phyloP scores from a whole-genome alignment of 2,113 vertebrate species.

The Herpetotheres cachinnans region DNA sequence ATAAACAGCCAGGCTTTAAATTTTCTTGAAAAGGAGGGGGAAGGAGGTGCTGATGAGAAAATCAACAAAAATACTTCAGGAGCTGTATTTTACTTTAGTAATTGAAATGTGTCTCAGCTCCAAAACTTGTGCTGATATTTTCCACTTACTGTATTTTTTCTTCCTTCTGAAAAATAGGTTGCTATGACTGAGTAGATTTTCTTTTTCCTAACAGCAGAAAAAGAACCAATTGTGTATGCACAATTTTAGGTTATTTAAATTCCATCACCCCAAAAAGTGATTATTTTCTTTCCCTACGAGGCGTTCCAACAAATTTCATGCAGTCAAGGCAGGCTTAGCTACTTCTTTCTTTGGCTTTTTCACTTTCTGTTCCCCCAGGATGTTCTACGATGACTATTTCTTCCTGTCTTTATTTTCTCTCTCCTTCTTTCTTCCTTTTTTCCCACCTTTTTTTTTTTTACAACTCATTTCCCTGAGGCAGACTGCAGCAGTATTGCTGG shows the following conservation, averaged over 20 bases:
- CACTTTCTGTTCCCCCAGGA: conserved; percentile 65
- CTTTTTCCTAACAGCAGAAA: conserved; percentile 36
- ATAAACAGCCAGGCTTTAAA: not conserved
- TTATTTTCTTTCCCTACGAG: conserved; percentile 61
- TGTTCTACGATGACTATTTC: conserved; percentile 69
- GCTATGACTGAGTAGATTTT: conserved; percentile 11
- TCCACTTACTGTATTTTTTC: not conserved
- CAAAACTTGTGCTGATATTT: not conserved
- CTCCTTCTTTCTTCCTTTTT: not conserved
- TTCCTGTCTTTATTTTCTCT: conserved; percentile 66
- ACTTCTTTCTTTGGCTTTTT: conserved; percentile 66
- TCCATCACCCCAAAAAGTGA: conserved; percentile 57
- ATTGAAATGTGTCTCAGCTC: not conserved
- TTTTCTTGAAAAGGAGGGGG: not conserved
- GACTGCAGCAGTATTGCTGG: conserved; percentile 6
- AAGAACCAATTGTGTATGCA: conserved; percentile 53
- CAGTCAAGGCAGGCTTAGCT: conserved; percentile 29
- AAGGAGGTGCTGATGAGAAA: not conserved
- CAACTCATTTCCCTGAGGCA: not conserved
- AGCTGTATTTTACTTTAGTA: not conserved
- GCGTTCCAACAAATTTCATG: conserved; percentile 57
- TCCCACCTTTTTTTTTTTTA: not conserved
- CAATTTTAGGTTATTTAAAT: conserved; percentile 72
- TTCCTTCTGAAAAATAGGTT: conserved; percentile 3
- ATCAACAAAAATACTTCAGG: not conserved